A percentile compares a stretch with the other conserved stretches of the same genome.
phyloP scores from a whole-genome alignment of 37 sponge, comb jelly and placozoan genomes.

The Chondrilla cf. caribensis region DNA sequence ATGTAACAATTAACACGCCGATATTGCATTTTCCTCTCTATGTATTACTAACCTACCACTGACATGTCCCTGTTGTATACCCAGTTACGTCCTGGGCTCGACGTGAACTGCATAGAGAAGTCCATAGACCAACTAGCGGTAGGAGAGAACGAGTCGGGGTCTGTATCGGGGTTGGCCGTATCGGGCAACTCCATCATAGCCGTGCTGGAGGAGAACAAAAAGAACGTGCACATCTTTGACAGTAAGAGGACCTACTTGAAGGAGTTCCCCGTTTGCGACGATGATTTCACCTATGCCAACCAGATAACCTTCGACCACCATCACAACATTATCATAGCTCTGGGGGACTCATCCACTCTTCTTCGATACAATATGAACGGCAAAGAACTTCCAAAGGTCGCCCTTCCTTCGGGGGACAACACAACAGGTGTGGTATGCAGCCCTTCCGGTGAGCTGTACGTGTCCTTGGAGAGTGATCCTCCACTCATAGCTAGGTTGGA shows the following conservation, averaged over 20 bases:
- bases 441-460: not conserved
- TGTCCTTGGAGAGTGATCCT: not conserved
- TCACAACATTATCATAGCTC: not conserved
- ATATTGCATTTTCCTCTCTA: too few species aligned
- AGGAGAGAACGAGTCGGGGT: not conserved
- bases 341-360: not conserved
- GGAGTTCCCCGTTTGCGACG: not conserved
- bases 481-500: not conserved
- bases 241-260: not conserved
- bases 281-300: not conserved
- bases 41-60: too few species aligned
- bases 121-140: too few species aligned
- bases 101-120: too few species aligned
- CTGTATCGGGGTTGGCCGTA: conserved; percentile 13
- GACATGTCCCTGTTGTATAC: too few species aligned
- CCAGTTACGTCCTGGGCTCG: too few species aligned
- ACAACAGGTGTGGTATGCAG: not conserved
- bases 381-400: not conserved
- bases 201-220: not conserved
- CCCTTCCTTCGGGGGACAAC: too few species aligned
- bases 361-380: conserved; percentile 11
- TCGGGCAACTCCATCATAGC: not conserved
- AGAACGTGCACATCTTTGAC: not conserved
- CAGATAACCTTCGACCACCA: not conserved
- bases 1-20: too few species aligned